Evolutionary conservation across 2,113 vertebrate genomes (phyloP).

Genomic region (Brachyhypopomus gauderio): DNA sequence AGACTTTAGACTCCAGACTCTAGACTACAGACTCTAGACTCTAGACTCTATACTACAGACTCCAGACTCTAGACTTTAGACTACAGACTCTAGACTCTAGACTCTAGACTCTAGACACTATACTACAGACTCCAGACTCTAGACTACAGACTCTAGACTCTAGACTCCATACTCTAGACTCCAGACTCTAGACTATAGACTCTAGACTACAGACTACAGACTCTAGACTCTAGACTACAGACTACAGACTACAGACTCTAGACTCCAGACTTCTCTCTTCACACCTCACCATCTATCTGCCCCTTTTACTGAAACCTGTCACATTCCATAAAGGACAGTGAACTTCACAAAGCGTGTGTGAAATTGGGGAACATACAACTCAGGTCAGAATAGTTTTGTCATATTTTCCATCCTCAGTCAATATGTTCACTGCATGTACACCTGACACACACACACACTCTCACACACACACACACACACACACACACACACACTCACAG

Average conservation of each 20-base stretch:
- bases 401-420: neutral
- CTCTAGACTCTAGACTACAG: no score
- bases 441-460: neutral
- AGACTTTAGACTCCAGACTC: neutral
- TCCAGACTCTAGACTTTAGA: no score
- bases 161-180: no score
- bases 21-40: neutral
- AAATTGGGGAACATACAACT: neutral
- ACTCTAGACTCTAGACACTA: no score
- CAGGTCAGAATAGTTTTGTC: no score
- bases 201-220: no score
- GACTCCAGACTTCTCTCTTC: constrained; percentile 7
- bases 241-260: neutral
- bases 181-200: no score
- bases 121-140: no score
- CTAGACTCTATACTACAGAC: no score
- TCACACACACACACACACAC: neutral
- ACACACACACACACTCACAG: neutral
- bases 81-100: no score
- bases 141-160: neutral
- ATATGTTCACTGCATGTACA: no score
- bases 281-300: constrained; percentile 10
- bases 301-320: constrained; percentile 5
- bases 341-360: neutral
- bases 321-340: neutral